Evolutionary conservation across 37 sponge, comb jelly and placozoan genomes (phyloP), one percentile per base, ranked within the genome.

Genomic region (Beroe ovata): DNA sequence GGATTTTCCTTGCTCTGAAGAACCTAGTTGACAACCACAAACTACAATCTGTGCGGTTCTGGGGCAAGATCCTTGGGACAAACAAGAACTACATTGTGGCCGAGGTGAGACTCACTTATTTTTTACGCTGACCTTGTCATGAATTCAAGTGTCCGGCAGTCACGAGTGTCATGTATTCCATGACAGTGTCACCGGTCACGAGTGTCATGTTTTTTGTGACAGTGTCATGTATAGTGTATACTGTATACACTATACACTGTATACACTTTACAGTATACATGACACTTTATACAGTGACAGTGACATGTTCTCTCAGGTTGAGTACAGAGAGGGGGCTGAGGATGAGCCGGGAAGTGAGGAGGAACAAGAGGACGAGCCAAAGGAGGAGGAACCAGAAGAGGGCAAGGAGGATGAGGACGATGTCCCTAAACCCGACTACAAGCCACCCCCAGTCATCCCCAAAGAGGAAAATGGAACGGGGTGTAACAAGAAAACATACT

Each of bases 31-130:
- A 92, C 64, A 90, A 39, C 0, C 89, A 91, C 18, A 92, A 94
- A 6, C 89, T 97, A 35, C 90, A 93, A 6, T 91, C 93, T 30
- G 94, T 93, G 3, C 58, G 93, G 36, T 97, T 97, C 90, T 97
- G 98, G 98, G 98, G 96, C 90, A 96, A 95, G 88, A 66, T 97
- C 16, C 94, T 94, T 90, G 99, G 99, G 20, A 92, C 92, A 0
- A 72, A 91, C 21, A 90, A 91, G n/a, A 90, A 94, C 90, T 97
- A 95, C 92, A 90, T 94, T 58, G 91, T 97, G 33, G 96, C 96
- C 0, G 99, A 97, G 91, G 92, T 90, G 30, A 30, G 34, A 62
- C n/a, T n/a, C n/a, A n/a, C n/a, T n/a, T n/a, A n/a, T n/a, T n/a
- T n/a, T n/a, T n/a, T n/a, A n/a, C n/a, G n/a, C n/a, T n/a, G n/a